These are phyloP conservation scores for Carlito syrichta DNA, from an alignment of 2,113 vertebrate species.

Conservation along the genomic window DNA sequence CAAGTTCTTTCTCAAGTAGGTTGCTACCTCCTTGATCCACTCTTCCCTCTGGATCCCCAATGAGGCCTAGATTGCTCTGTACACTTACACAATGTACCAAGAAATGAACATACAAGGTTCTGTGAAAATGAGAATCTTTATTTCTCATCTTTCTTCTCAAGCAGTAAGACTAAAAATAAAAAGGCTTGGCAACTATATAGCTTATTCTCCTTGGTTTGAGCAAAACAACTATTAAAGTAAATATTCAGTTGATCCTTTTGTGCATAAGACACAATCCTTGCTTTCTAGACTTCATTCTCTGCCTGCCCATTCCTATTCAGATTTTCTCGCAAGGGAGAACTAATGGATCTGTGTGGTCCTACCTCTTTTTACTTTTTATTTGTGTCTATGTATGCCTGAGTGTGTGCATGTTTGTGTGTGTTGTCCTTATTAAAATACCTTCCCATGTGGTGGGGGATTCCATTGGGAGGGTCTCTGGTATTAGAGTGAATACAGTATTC, in stretches of 20 bases:
- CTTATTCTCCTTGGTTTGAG: background rate
- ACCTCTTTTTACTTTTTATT: background rate
- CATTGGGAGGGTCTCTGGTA: background rate
- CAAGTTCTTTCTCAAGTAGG: background rate
- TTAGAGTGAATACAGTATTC: background rate
- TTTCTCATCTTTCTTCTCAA: background rate
- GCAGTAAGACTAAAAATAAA: background rate
- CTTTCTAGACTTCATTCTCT: background rate
- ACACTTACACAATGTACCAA: background rate
- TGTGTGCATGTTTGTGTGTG: background rate
- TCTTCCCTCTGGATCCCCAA: background rate
- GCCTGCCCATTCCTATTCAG: background rate
- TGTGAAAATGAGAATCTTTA: background rate
- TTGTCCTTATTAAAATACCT: background rate
- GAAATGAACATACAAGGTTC: background rate
- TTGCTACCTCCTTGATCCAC: background rate
- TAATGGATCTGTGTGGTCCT: background rate
- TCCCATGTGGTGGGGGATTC: background rate
- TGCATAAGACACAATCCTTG: background rate
- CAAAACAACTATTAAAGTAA: background rate
- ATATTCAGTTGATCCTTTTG: background rate
- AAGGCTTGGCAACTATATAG: background rate
- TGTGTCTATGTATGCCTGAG: background rate
- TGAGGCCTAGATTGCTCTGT: background rate
- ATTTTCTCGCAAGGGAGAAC: background rate